These are phyloP conservation scores for Drosophila recens DNA, from an alignment of 2,888 invertebrate species.

Conservation along the genomic window DNA sequence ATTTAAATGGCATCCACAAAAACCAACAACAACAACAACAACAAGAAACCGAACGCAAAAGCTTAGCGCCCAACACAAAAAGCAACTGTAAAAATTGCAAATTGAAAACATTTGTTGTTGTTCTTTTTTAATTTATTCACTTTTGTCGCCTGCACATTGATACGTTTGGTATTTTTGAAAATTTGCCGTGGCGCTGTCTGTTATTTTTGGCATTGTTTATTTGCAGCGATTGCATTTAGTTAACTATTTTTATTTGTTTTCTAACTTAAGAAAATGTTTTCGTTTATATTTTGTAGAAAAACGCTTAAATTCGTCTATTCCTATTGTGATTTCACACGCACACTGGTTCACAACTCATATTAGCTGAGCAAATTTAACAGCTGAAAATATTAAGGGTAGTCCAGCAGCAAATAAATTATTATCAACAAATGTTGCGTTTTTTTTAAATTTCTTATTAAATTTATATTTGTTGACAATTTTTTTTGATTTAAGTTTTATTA, in stretches of 20 bases:
- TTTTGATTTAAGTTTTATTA: background rate
- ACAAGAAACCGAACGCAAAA: conserved; percentile 36
- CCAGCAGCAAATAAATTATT: too few species aligned
- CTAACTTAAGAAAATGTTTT: conserved; percentile 9
- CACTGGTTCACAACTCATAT: conserved; percentile 12
- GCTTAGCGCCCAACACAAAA: conserved; percentile 28
- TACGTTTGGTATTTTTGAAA: background rate
- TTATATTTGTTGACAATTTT: background rate
- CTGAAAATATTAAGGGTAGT: too few species aligned
- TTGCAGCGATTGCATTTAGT: conserved; percentile 39
- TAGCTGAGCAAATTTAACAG: conserved; percentile 3
- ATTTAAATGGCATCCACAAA: conserved; percentile 53
- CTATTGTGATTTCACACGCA: background rate
- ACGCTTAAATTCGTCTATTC: conserved; percentile 6
- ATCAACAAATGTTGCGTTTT: too few species aligned
- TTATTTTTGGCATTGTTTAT: conserved; percentile 59
- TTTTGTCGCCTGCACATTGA: conserved; percentile 44
- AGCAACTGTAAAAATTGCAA: conserved; percentile 61
- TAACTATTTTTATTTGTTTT: conserved; percentile 43
- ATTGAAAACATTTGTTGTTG: conserved; percentile 40
- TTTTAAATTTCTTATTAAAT: background rate
- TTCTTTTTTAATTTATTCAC: conserved; percentile 14
- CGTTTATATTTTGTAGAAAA: conserved; percentile 23
- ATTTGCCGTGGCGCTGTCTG: conserved; percentile 1
- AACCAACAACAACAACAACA: conserved; percentile 10